Percentiles rank a stretch among this genome's conserved stretches.
Evolutionary conservation across 2,113 vertebrate species (phyloP).

Genomic region (Sarotherodon lohbergeri): DNA sequence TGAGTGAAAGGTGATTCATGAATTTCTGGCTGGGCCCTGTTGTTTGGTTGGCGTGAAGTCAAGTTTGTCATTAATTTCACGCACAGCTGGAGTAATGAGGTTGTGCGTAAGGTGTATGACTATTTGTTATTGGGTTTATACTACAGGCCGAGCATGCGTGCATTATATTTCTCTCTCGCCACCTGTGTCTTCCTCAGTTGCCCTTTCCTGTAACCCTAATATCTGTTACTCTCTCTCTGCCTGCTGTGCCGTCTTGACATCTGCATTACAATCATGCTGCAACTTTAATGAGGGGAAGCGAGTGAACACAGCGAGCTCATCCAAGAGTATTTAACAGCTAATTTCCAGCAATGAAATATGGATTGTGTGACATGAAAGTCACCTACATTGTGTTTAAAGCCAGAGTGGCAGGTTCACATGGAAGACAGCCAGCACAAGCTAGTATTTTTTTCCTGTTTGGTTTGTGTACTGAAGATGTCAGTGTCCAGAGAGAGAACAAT

Average conservation of each 20-base stretch:
- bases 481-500: not conserved
- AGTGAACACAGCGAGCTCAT: not conserved
- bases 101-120: not conserved
- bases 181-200: not conserved
- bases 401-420: not conserved
- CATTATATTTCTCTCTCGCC: not conserved
- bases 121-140: not conserved
- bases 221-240: not conserved
- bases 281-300: conserved; percentile 30
- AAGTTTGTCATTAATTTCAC: not conserved
- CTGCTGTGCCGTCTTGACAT: not conserved
- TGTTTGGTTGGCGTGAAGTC: not conserved
- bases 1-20: not conserved
- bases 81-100: not conserved
- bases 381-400: not conserved
- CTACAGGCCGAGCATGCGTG: not conserved
- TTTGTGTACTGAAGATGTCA: not conserved
- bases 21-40: not conserved
- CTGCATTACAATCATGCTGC: not conserved
- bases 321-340: not conserved
- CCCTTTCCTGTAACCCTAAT: not conserved
- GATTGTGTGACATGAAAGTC: not conserved
- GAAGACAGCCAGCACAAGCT: not conserved
- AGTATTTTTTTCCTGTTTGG: not conserved
- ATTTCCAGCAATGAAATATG: conserved; percentile 25